Percentiles rank a stretch among this genome's conserved stretches.
phyloP scores from a whole-genome alignment of 2,888 invertebrate genomes.

The Lasiommata megera region DNA sequence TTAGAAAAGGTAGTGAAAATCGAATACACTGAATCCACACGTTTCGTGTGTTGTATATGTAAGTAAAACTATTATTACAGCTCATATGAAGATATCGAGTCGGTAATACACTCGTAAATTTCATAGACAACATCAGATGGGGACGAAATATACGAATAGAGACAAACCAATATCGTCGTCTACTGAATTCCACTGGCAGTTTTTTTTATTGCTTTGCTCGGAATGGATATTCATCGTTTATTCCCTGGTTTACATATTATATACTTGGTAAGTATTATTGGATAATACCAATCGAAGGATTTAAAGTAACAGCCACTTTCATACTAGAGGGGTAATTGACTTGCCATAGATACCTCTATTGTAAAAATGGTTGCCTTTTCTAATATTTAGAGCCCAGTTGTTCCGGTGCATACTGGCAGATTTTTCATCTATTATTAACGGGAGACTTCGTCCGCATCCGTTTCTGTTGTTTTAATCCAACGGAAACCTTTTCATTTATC shows the following conservation, averaged over 20 bases:
- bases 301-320: too few relatives aligned
- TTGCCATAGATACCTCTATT: too few relatives aligned
- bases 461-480: too few relatives aligned
- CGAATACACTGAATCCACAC: neutral
- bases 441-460: too few relatives aligned
- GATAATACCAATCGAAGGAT: neutral
- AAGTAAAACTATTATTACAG: constrained; percentile 4
- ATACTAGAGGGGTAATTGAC: too few relatives aligned
- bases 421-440: too few relatives aligned
- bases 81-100: constrained; percentile 8
- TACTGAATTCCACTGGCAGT: constrained; percentile 5
- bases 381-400: too few relatives aligned
- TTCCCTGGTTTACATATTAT: neutral
- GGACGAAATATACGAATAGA: constrained; percentile 4
- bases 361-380: too few relatives aligned
- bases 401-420: too few relatives aligned
- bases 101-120: constrained; percentile 15
- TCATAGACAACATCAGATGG: constrained; percentile 9
- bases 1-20: too few relatives aligned
- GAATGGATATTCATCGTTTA: neutral
- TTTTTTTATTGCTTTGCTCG: constrained; percentile 10
- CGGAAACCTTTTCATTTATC: too few relatives aligned
- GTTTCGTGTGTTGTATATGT: constrained; percentile 5
- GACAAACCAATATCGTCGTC: constrained; percentile 14
- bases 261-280: neutral